Evolutionary conservation across 2,888 invertebrate species (phyloP).

Genomic region (Temnothorax ravouxi): DNA sequence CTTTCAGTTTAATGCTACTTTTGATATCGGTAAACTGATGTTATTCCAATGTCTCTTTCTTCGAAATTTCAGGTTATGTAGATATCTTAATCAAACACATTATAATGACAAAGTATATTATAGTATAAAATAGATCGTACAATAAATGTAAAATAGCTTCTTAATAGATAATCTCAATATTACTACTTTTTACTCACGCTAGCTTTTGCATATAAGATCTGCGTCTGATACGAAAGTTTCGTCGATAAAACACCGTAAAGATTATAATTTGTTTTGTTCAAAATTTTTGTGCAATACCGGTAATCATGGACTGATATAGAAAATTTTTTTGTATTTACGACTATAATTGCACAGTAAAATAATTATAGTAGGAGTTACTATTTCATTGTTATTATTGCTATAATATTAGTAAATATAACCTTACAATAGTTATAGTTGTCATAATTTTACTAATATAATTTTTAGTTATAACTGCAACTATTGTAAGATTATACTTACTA

Average conservation of each 20-base stretch:
- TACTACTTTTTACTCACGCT: neutral
- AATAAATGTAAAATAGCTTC: neutral
- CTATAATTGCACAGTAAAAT: no score
- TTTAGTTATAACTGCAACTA: no score
- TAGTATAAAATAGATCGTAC: neutral
- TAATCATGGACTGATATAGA: neutral
- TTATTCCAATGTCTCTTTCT: neutral
- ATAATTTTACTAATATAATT: no score
- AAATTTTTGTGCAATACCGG: neutral
- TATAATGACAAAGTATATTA: slow-evolving; percentile 2
- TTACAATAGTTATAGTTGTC: no score
- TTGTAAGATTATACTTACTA: no score
- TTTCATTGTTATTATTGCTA: no score
- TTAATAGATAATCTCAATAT: slow-evolving; percentile 9
- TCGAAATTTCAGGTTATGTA: neutral
- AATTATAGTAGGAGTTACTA: no score
- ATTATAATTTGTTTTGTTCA: neutral
- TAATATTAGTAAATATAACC: no score
- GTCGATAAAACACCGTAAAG: neutral
- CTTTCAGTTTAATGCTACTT: slow-evolving; percentile 9
- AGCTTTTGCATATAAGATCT: neutral
- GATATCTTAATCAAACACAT: neutral
- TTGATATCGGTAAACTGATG: neutral
- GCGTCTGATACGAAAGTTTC: neutral
- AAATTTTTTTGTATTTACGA: no score